phyloP scores from a whole-genome alignment of 2,113 vertebrate genomes.

The Calypte anna region DNA sequence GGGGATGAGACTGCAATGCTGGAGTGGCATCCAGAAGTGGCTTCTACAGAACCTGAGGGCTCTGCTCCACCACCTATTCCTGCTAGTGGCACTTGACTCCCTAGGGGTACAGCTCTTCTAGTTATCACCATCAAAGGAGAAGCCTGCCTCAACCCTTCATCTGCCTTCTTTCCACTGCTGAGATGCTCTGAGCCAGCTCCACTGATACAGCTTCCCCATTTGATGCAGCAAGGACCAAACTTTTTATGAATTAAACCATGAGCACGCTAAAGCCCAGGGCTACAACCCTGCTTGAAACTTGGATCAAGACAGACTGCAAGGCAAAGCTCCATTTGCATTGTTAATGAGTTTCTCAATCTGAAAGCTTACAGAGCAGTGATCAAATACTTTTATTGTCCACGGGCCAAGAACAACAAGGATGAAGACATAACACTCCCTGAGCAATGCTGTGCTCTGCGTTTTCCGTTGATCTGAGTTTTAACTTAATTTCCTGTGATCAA shows the following conservation, averaged over 20 bases:
- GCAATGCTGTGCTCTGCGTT: not conserved
- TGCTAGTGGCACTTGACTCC: not conserved
- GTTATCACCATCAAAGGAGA: not conserved
- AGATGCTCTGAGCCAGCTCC: not conserved
- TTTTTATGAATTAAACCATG: not conserved
- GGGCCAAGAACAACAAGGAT: not conserved
- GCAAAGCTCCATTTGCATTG: not conserved
- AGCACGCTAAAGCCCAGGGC: not conserved
- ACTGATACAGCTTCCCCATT: not conserved
- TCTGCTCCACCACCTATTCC: not conserved
- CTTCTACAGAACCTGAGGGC: fast-evolving
- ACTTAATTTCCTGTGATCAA: not conserved
- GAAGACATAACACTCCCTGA: not conserved
- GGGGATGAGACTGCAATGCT: not conserved
- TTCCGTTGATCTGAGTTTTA: not conserved
- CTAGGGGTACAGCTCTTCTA: not conserved
- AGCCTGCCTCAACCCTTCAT: not conserved
- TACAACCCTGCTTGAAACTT: not conserved
- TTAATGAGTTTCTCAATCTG: conserved; percentile 19
- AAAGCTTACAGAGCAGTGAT: not conserved
- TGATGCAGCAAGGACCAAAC: not conserved
- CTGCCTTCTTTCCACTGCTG: not conserved
- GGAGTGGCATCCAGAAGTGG: fast-evolving
- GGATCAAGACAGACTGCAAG: not conserved
- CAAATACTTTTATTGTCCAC: not conserved